phyloP scores from a whole-genome alignment of 2,113 vertebrate genomes.

The Seriola aureovittata region DNA sequence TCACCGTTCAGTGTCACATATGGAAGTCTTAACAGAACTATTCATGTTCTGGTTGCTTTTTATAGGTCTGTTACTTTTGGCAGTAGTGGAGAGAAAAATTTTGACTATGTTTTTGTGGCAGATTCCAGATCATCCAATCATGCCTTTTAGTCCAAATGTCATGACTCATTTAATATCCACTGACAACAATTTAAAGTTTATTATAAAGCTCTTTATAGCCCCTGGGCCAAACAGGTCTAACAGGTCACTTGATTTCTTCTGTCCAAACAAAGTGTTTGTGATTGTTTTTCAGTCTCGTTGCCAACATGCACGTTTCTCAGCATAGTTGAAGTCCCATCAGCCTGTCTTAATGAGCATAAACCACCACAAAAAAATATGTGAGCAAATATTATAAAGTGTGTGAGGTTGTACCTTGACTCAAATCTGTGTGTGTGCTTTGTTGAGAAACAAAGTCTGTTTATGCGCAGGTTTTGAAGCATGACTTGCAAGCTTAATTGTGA shows the following conservation, averaged over 20 bases:
- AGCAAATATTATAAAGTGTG: neutral
- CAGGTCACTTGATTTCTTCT: neutral
- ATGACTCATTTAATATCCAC: neutral
- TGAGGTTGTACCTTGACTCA: neutral
- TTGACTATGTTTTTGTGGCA: constrained; percentile 4
- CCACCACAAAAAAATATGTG: neutral
- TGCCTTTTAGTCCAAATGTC: neutral
- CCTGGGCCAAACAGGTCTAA: too few species aligned
- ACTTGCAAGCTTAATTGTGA: neutral
- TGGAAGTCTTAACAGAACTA: neutral
- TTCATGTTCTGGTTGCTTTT: neutral
- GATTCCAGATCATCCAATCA: neutral
- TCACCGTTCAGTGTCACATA: neutral
- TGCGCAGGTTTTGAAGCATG: neutral
- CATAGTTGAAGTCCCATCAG: neutral
- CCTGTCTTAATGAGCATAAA: neutral
- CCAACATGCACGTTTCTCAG: neutral
- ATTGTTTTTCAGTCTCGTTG: neutral
- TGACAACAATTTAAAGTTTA: neutral
- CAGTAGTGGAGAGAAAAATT: neutral
- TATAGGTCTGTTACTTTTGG: constrained; percentile 1
- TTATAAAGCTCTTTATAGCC: neutral
- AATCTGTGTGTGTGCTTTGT: neutral
- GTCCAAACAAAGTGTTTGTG: constrained; percentile 2
- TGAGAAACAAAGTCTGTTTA: neutral